These are phyloP conservation scores for Etia nguti DNA, from an alignment of 2,113 vertebrate species.

Conservation along the genomic window DNA sequence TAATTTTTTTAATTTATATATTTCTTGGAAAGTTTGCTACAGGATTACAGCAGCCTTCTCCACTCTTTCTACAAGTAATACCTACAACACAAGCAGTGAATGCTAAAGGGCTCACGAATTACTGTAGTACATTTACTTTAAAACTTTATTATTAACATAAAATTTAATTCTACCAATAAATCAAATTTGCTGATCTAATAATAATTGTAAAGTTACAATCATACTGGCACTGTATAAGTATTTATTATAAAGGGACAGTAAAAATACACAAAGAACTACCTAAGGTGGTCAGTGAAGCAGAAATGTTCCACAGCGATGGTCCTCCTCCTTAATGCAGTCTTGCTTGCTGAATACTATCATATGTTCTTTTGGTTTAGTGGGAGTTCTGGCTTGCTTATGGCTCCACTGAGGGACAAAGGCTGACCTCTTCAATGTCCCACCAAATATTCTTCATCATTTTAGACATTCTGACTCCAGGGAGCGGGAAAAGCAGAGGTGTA, in stretches of 20 bases:
- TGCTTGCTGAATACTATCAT: neutral
- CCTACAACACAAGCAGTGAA: neutral
- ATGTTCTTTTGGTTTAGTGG: neutral
- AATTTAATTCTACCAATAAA: neutral
- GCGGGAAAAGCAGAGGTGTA: neutral
- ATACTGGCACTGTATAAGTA: neutral
- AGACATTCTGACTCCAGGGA: neutral
- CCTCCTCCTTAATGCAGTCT: neutral
- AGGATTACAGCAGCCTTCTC: neutral
- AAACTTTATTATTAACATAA: neutral
- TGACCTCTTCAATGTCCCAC: neutral
- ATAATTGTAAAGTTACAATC: neutral
- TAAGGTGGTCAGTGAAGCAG: neutral
- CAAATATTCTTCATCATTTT: neutral
- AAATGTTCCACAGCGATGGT: neutral
- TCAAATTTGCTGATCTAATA: neutral
- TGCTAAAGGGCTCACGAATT: accelerated
- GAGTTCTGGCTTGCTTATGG: neutral
- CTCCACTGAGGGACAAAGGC: neutral
- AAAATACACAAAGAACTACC: neutral
- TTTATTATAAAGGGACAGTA: neutral
- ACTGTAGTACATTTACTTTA: neutral
- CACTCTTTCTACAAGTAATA: neutral
- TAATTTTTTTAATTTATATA: accelerated
- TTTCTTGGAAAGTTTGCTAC: neutral